A percentile compares a stretch with the other conserved stretches of the same genome.
phyloP scores from a whole-genome alignment of 1,140 invertebrate genomes.

The Mylabris phalerata region DNA sequence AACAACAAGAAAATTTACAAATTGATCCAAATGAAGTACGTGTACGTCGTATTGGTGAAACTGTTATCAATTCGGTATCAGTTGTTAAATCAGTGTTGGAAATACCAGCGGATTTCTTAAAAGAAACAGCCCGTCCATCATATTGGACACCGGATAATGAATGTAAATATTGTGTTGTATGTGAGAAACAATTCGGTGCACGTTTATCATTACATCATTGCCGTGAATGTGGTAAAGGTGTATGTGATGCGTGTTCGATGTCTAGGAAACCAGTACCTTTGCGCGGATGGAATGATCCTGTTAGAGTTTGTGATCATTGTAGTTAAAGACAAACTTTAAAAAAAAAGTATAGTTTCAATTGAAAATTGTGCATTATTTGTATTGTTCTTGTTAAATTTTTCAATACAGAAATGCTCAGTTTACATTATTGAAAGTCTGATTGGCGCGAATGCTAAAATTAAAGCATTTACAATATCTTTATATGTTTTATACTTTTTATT shows the following conservation, averaged over 20 bases:
- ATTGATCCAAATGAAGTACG: constrained; percentile 23
- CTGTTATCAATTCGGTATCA: constrained; percentile 54
- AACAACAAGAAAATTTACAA: constrained; percentile 21
- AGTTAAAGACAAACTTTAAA: background rate
- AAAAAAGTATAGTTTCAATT: background rate
- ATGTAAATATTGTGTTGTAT: constrained; percentile 59
- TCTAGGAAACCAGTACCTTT: constrained; percentile 56
- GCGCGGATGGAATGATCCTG: constrained; percentile 60
- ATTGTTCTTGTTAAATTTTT: background rate
- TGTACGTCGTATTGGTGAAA: constrained; percentile 57
- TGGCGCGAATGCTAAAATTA: background rate
- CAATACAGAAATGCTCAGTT: no score
- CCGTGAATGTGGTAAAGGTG: constrained; percentile 63
- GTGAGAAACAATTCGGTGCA: constrained; percentile 51
- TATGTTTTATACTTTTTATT: constrained; percentile 14
- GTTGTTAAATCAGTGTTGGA: constrained; percentile 41
- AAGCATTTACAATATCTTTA: constrained; percentile 8
- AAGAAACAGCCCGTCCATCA: constrained; percentile 67
- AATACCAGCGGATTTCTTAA: constrained; percentile 54
- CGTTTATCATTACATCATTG: constrained; percentile 64
- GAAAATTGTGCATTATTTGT: background rate
- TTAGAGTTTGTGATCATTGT: constrained; percentile 57
- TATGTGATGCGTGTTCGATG: constrained; percentile 61
- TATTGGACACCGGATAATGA: constrained; percentile 78
- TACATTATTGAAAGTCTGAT: no score